Conservation (phyloP, 1,140 invertebrate species). For the Vanessa tameamea region DNA sequence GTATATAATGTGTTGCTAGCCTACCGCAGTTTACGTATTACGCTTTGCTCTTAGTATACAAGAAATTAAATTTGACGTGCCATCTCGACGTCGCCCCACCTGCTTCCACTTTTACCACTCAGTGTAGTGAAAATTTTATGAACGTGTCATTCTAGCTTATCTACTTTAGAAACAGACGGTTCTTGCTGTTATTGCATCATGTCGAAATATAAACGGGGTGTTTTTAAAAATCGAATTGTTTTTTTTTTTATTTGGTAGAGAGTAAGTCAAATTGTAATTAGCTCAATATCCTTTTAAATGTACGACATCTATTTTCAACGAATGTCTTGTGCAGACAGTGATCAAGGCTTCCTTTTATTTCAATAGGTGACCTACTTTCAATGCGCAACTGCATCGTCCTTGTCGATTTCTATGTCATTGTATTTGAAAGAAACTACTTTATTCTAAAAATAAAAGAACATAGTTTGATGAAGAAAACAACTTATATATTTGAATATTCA, state of each 20-base stretch:
- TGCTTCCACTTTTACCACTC: slow-evolving; percentile 8
- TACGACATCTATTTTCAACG: neutral
- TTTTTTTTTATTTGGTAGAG: neutral
- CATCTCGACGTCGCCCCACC: slow-evolving; percentile 4
- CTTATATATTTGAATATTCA: neutral
- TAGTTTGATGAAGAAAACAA: neutral
- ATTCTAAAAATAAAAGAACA: neutral
- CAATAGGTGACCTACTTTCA: slow-evolving; percentile 5
- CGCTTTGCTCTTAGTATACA: slow-evolving; percentile 3
- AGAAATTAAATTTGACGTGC: slow-evolving; percentile 10
- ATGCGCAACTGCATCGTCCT: slow-evolving; percentile 12
- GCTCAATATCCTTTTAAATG: neutral
- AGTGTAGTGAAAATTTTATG: slow-evolving; percentile 9
- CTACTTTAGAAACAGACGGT: neutral
- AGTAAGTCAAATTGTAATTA: neutral
- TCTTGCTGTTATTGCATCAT: too few relatives aligned
- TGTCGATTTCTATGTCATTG: slow-evolving; percentile 7
- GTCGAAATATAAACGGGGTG: too few relatives aligned
- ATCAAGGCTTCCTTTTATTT: neutral
- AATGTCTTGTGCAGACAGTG: neutral
- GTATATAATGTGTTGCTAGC: slow-evolving; percentile 10
- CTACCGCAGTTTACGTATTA: slow-evolving; percentile 13
- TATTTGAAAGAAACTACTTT: neutral
- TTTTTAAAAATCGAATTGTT: neutral
- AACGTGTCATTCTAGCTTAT: neutral